Base-by-base conservation (phyloP, 2,113 vertebrate species). In the Crotalus viridis region DNA sequence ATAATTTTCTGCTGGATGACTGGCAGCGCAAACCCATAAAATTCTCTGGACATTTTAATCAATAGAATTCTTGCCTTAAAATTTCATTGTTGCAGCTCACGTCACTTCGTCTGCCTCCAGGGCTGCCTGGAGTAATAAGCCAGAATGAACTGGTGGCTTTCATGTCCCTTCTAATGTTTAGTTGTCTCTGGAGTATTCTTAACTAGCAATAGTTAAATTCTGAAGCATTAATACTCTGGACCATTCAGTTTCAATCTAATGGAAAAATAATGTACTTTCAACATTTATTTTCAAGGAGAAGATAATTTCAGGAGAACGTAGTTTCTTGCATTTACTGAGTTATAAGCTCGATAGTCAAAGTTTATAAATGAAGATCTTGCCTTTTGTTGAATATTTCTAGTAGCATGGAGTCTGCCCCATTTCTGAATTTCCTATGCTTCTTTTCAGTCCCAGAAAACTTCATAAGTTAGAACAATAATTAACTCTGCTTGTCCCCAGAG, bases 1-100 rank as follows among this genome's bases (percentile, higher is more conserved):
- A 89, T 93, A 94, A 95, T 94, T 8, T 86, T 90, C 55, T 43
- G 85, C n/a, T 95, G 89, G 64, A 89, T 96, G 95, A 95, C 96
- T 43, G 56, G 89, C 93, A 93, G 64, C 0, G 26, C 81, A 90
- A 57, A 93, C 26, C 56, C 54, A 12, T 46, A 56, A 85, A 93
- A 26, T 0, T 56, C 61, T 54, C 56, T 90, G 10, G 86, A 56
- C 57, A 56, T 52, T 51, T 64, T 64, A 56, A 94, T 85, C 85
- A 89, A 92, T 87, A 93, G 54, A 87, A 93, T 94, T 97, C 92
- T 90, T 91, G 91, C 94, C 92, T 94, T 93, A 93, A 91, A 93
- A 85, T 8, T 33, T 61, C 46, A 90, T 92, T 86, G 74, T 96
- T 95, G 91, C 89, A 91, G 33, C 92, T 86, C 57, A 92, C 90